Percentiles rank a stretch among this genome's conserved stretches.
Conservation (phyloP, 2,797 vertebrate genomes). For the Pangasius mekongensis region DNA sequence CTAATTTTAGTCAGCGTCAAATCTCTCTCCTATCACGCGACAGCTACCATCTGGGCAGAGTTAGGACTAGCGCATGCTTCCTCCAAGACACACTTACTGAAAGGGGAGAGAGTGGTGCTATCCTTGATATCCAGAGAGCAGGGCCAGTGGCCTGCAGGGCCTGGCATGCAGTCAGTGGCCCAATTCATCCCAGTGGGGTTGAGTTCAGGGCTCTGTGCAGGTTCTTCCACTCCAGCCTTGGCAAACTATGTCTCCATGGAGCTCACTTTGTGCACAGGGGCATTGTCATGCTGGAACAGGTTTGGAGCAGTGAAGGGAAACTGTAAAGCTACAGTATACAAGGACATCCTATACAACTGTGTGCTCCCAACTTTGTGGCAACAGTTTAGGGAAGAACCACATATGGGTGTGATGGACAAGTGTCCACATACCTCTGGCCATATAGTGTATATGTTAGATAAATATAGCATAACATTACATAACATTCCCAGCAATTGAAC, state of each 20-base stretch:
- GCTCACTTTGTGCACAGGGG: not conserved
- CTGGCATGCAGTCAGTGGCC: not conserved
- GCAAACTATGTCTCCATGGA: not conserved
- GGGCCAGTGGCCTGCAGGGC: not conserved
- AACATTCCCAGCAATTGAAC: not conserved
- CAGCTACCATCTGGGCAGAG: not conserved
- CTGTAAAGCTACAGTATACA: not conserved
- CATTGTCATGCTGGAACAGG: not conserved
- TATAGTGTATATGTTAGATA: too few relatives aligned
- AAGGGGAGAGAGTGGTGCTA: not conserved
- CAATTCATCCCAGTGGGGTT: not conserved
- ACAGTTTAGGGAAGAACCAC: not conserved
- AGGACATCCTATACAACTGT: not conserved
- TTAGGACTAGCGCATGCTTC: slow-evolving; percentile 1
- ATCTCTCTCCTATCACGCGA: slow-evolving; percentile 3
- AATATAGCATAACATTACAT: not conserved
- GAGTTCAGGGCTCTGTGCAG: not conserved
- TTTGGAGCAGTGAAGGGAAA: not conserved
- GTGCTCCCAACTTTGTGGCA: not conserved
- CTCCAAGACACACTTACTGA: not conserved
- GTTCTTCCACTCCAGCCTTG: not conserved
- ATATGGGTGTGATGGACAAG: not conserved
- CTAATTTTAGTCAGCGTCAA: slow-evolving; percentile 14
- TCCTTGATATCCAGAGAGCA: not conserved
- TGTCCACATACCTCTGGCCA: not conserved